phyloP scores from a whole-genome alignment of 2,797 vertebrate genomes.

The Holocentrus rufus region DNA sequence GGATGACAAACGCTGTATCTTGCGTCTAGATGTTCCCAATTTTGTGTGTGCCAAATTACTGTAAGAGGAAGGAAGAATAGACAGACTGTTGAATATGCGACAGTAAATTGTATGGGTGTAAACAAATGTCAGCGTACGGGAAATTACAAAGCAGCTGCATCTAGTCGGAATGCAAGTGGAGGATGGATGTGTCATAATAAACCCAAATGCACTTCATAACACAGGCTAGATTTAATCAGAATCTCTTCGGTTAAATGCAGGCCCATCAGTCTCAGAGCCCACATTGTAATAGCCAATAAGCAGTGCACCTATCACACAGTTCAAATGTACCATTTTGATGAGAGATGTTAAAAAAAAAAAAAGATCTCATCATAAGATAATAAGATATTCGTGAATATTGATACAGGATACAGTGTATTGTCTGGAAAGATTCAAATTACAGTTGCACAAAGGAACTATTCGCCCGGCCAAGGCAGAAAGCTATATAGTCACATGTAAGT shows the following conservation, averaged over 20 bases:
- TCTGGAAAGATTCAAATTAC: constrained; percentile 23
- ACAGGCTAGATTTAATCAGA: neutral
- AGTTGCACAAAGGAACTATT: neutral
- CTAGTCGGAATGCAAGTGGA: too few species aligned
- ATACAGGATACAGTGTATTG: too few species aligned
- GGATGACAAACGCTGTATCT: neutral
- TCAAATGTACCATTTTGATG: constrained; percentile 15
- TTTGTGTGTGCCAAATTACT: neutral
- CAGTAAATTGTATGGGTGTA: neutral
- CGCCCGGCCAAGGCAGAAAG: too few species aligned
- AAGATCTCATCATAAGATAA: too few species aligned
- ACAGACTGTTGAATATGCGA: neutral
- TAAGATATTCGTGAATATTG: too few species aligned
- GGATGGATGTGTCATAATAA: neutral
- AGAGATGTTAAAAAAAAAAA: neutral
- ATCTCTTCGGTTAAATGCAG: neutral
- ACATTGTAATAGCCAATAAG: too few species aligned
- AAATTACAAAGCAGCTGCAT: neutral
- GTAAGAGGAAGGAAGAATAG: neutral
- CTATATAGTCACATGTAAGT: too few species aligned
- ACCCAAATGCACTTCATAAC: neutral
- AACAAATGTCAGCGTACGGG: neutral
- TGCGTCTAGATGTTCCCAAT: too few species aligned
- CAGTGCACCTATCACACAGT: neutral
- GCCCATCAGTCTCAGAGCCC: neutral